Conservation (phyloP, 2,888 invertebrate species). For the Macaria liturata region DNA sequence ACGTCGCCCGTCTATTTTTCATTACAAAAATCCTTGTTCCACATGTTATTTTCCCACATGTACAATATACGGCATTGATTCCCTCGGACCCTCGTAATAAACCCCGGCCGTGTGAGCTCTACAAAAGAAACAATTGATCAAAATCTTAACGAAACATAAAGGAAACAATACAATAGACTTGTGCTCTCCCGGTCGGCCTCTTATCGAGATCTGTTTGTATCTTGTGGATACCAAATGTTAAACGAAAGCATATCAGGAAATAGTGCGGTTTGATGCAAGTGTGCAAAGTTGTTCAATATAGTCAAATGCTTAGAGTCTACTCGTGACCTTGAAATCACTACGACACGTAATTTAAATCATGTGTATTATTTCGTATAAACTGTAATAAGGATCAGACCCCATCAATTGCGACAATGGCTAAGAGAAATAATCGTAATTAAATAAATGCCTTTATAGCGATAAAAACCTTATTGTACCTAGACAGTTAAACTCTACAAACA, state of each 20-base stretch:
- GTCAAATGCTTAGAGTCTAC: too few relatives aligned
- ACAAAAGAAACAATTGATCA: constrained; percentile 26
- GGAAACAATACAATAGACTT: constrained; percentile 24
- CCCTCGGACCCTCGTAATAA: constrained; percentile 9
- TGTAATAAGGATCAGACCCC: too few relatives aligned
- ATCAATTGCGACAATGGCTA: too few relatives aligned
- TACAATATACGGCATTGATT: constrained; percentile 15
- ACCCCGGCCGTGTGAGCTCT: constrained; percentile 9
- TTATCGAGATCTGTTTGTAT: constrained; percentile 13
- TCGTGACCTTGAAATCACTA: too few relatives aligned
- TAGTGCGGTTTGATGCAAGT: too few relatives aligned
- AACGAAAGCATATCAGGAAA: neutral
- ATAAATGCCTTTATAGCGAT: too few relatives aligned
- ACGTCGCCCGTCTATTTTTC: neutral
- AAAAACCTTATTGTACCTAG: too few relatives aligned
- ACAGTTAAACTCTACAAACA: too few relatives aligned
- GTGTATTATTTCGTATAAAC: too few relatives aligned
- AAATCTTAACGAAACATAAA: constrained; percentile 21
- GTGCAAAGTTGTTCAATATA: too few relatives aligned
- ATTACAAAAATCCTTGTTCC: constrained; percentile 1
- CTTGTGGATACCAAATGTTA: neutral
- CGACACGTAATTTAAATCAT: too few relatives aligned
- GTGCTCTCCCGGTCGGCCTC: constrained; percentile 11
- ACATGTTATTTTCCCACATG: constrained; percentile 18
- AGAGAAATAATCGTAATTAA: too few relatives aligned